Percentiles rank a stretch among this genome's conserved stretches.
phyloP scores from a whole-genome alignment of 2,113 vertebrate genomes.

The Geococcyx californianus region DNA sequence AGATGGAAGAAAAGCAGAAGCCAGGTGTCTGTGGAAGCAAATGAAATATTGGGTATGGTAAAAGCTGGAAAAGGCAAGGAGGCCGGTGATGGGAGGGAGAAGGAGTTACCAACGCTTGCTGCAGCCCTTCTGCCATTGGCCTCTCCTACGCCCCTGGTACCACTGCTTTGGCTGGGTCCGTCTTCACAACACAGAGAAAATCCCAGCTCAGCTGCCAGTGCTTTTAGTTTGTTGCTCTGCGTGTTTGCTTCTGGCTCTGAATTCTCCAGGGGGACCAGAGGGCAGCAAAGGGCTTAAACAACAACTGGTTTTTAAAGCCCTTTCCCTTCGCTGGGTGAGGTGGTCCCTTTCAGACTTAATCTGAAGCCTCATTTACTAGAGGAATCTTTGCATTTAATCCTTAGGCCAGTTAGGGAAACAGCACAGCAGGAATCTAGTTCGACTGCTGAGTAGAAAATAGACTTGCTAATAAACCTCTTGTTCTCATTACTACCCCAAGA shows the following conservation, averaged over 20 bases:
- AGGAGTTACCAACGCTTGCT: background rate
- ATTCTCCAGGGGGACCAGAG: background rate
- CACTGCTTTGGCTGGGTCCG: background rate
- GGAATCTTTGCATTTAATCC: constrained; percentile 9
- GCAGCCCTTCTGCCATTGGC: background rate
- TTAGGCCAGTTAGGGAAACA: background rate
- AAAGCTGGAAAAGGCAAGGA: background rate
- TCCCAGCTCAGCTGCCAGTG: background rate
- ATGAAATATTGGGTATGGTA: background rate
- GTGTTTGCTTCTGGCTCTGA: background rate
- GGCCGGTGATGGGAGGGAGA: background rate
- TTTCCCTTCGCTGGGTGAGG: background rate
- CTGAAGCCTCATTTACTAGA: constrained; percentile 4
- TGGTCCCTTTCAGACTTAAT: background rate
- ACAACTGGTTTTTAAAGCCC: no score
- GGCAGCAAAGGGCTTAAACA: background rate
- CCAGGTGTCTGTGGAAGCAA: background rate
- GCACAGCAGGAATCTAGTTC: constrained; percentile 6
- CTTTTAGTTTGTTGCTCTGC: background rate
- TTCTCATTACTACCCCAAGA: background rate
- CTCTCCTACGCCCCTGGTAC: accelerated
- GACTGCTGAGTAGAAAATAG: background rate
- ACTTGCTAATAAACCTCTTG: constrained; percentile 13
- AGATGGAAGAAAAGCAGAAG: background rate
- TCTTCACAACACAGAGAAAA: background rate